phyloP scores from a whole-genome alignment of 2,113 vertebrate species.

The Garra rufa region DNA sequence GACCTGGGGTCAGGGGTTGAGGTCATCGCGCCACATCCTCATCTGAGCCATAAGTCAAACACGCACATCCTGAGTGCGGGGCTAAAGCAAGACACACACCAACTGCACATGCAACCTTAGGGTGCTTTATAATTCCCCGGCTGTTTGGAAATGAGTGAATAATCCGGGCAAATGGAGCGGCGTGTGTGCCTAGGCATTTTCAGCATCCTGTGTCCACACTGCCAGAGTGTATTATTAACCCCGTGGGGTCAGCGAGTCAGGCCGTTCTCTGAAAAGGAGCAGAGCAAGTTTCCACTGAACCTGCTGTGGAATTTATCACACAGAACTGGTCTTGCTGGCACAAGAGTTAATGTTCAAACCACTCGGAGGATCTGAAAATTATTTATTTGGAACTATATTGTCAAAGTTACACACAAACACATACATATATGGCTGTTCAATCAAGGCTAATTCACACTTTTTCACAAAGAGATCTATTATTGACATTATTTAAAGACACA shows the following conservation, averaged over 20 bases:
- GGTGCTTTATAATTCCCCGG: constrained; percentile 34
- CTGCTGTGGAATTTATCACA: constrained; percentile 21
- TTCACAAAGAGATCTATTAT: neutral
- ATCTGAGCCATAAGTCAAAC: constrained; percentile 5
- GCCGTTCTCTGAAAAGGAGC: constrained; percentile 34
- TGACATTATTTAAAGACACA: neutral
- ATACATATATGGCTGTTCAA: neutral
- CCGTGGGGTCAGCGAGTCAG: constrained; percentile 48
- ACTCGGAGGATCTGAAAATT: neutral
- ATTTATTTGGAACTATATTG: neutral
- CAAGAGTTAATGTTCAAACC: constrained; percentile 37
- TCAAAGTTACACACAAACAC: neutral
- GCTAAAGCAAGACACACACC: neutral
- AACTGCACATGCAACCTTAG: neutral
- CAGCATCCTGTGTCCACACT: constrained; percentile 27
- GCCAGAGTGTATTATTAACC: constrained; percentile 57
- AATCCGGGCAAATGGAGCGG: constrained; percentile 44
- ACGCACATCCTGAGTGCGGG: neutral
- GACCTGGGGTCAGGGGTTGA: constrained; percentile 24
- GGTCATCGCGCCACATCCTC: neutral
- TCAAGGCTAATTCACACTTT: neutral
- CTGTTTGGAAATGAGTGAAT: constrained; percentile 48
- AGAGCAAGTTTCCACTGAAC: constrained; percentile 53
- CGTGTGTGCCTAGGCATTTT: constrained; percentile 49
- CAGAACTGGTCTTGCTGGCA: neutral